phyloP scores from a whole-genome alignment of 2,888 invertebrate genomes.

The Acrobasis repandana region DNA sequence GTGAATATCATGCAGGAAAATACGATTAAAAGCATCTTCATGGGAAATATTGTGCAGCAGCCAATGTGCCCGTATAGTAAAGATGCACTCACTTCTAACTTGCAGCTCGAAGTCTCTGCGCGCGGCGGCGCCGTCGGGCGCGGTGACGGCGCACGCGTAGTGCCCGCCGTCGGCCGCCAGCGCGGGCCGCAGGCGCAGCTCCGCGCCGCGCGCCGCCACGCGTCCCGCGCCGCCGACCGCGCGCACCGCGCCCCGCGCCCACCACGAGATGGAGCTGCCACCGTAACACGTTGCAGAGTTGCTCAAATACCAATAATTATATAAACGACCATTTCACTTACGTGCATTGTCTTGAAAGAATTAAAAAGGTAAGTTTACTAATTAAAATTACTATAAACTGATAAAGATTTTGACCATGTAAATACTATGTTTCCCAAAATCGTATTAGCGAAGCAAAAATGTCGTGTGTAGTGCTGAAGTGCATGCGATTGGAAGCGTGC shows the following conservation, averaged over 20 bases:
- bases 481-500: conserved; percentile 10
- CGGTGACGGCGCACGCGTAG: conserved; percentile 89
- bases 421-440: neutral
- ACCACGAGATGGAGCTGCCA: conserved; percentile 73
- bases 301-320: neutral
- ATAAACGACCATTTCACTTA: no score
- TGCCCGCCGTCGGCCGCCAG: conserved; percentile 86
- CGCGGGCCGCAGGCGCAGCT: conserved; percentile 61
- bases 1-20: neutral
- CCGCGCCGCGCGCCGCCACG: conserved; percentile 63
- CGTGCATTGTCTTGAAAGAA: neutral
- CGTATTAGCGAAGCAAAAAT: neutral
- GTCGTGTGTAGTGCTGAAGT: conserved; percentile 9
- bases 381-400: no score
- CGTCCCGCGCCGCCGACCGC: conserved; percentile 68
- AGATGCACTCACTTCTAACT: conserved; percentile 84
- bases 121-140: conserved; percentile 87
- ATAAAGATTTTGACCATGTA: no score
- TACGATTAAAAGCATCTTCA: neutral
- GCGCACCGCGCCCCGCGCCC: conserved; percentile 76
- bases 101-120: conserved; percentile 86
- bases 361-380: no score
- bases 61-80: neutral
- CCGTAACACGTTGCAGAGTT: neutral
- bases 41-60: no score